Conservation (phyloP, 2,797 vertebrate genomes). For the Sparidentex hasta region DNA sequence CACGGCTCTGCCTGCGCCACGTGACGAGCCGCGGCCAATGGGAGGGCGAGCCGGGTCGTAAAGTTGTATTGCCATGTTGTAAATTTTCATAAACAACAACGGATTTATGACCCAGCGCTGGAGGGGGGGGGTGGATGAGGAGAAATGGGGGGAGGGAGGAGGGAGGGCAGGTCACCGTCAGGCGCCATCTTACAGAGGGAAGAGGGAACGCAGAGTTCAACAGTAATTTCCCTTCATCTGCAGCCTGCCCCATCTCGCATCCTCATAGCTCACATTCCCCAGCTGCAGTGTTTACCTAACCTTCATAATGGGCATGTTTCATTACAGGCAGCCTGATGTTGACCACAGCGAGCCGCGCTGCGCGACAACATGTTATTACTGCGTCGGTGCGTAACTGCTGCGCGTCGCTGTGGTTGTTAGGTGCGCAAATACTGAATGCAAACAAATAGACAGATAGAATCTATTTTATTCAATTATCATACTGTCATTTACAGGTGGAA, state of each 20-base stretch:
- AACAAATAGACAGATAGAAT: constrained; percentile 32
- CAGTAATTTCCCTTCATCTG: constrained; percentile 70
- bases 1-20: constrained; percentile 91
- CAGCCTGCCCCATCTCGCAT: constrained; percentile 74
- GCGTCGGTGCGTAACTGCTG: neutral
- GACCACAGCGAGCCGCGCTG: neutral
- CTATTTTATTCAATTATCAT: constrained; percentile 41
- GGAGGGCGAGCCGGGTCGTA: constrained; percentile 93
- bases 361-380: neutral
- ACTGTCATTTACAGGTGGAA: constrained; percentile 27
- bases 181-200: constrained; percentile 96
- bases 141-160: constrained; percentile 55
- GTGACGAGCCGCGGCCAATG: constrained; percentile 94
- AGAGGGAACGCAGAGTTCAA: constrained; percentile 83
- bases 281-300: constrained; percentile 52
- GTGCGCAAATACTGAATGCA: constrained; percentile 4
- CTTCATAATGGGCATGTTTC: constrained; percentile 38
- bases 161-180: constrained; percentile 89
- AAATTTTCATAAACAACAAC: constrained; percentile 99
- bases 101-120: constrained; percentile 95
- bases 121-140: constrained; percentile 36
- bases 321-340: constrained; percentile 28
- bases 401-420: neutral
- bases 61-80: constrained; percentile 99
- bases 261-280: constrained; percentile 78